A percentile compares a stretch with the other conserved stretches of the same genome.
Conservation (phyloP, 2,888 invertebrate species). For the Nyleta sp. region DNA sequence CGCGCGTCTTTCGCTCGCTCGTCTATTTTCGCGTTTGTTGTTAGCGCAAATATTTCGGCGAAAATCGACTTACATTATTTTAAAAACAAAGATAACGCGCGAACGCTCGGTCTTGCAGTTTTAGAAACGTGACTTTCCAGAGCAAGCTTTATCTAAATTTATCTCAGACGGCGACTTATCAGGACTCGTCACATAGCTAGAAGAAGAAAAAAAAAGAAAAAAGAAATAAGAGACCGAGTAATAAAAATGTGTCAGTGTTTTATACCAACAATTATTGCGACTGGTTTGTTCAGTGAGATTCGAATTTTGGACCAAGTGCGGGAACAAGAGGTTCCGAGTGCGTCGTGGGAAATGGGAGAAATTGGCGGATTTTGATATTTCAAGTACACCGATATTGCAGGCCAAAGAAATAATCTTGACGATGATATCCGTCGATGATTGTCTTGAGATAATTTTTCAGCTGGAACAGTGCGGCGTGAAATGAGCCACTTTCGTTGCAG, state of each 20-base stretch:
- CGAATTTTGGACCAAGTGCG: not conserved
- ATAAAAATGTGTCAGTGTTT: conserved; percentile 52
- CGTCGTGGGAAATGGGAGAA: too few species aligned
- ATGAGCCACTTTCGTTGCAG: conserved; percentile 30
- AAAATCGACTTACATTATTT: conserved; percentile 56
- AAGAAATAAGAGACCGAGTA: conserved; percentile 27
- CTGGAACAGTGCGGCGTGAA: conserved; percentile 4
- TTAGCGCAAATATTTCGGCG: conserved; percentile 30
- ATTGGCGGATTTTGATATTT: not conserved
- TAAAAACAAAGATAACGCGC: conserved; percentile 54
- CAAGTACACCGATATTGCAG: too few species aligned
- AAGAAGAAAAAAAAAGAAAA: conserved; percentile 68
- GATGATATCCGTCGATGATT: conserved; percentile 18
- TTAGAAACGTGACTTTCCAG: conserved; percentile 71
- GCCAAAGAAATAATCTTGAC: conserved; percentile 2
- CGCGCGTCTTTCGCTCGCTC: too few species aligned
- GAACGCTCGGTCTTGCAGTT: conserved; percentile 58
- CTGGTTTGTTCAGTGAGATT: not conserved
- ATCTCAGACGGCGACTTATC: conserved; percentile 76
- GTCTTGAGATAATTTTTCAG: conserved; percentile 31
- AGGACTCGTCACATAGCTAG: conserved; percentile 73
- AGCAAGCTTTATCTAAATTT: conserved; percentile 76
- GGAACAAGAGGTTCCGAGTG: too few species aligned
- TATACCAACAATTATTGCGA: not conserved
- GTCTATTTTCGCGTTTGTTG: too few species aligned